A percentile compares a stretch with the other conserved stretches of the same genome.
These are phyloP conservation scores for Xestobium rufovillosum DNA, from an alignment of 2,888 invertebrate species.

Conservation along the genomic window DNA sequence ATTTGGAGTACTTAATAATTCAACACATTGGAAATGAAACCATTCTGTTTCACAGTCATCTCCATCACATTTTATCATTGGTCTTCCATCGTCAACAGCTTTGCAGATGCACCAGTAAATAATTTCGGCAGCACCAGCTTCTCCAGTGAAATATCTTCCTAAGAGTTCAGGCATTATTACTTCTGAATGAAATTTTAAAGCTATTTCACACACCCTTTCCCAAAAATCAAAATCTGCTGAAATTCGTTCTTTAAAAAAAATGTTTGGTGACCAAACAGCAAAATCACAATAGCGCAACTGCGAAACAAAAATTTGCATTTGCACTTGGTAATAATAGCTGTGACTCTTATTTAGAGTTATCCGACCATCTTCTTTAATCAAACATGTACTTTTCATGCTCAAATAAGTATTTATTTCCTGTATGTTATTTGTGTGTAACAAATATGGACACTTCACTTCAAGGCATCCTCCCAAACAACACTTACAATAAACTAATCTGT, in stretches of 20 bases:
- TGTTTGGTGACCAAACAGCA: conserved; percentile 8
- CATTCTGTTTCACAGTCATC: neutral
- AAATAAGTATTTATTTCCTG: neutral
- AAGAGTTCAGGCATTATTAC: neutral
- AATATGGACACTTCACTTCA: conserved; percentile 11
- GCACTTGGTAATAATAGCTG: conserved; percentile 7
- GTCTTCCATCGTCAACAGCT: neutral
- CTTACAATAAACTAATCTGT: neutral
- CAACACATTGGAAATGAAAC: conserved; percentile 6
- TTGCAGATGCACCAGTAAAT: neutral
- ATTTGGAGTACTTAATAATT: neutral
- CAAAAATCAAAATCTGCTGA: neutral
- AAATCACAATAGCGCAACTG: conserved; percentile 6
- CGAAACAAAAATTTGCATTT: conserved; percentile 7
- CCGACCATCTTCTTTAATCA: neutral
- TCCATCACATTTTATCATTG: conserved; percentile 1
- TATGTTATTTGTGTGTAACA: neutral
- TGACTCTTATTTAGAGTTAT: neutral
- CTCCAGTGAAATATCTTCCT: neutral
- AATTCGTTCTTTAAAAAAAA: neutral
- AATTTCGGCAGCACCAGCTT: neutral
- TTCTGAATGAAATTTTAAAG: neutral
- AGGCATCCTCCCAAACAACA: conserved; percentile 7
- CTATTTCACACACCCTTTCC: neutral
- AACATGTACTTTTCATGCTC: neutral